Evolutionary conservation across 2,888 invertebrate species (phyloP), one percentile per base, ranked within the genome.

Genomic region (Drosophila gaucha): DNA sequence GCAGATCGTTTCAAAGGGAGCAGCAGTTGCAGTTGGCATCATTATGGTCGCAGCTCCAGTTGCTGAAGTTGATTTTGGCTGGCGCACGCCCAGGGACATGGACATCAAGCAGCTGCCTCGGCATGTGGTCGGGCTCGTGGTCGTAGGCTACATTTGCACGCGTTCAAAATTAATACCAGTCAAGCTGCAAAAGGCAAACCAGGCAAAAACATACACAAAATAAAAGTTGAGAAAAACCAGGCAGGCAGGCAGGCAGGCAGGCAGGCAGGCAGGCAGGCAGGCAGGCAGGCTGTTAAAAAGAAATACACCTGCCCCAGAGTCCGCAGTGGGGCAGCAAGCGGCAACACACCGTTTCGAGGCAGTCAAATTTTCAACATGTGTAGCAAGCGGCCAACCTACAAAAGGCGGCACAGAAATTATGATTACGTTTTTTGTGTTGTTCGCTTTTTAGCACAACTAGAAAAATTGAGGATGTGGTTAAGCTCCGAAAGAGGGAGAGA

Each of bases 391-490:
- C 51, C 56, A 73, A 75, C 54, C 64, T 49, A 65, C 54, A 64
- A 65, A 74, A 69, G 69, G 66, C 74, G 60, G 74, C 57, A 67
- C 55, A 78, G 24, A 74, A 73, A 70, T 69, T 75, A 77, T 75
- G 77, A 77, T 77, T 77, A 76, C 59, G 20, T 64, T 72, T 50
- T 56, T 52, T 41, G 14, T 14, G 9, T 43, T 36, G 47, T 46
- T 58, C 58, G 10, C 47, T 72, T 83, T 78, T 69, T 67, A 44
- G 76, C 85, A 67, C 78, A 80, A 75, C 66, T 75, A 76, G 74
- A 74, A 78, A 76, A 83, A 84, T 84, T 84, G 84, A 83, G 83
- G 86, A 83, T 83, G 83, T 86, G 83, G 83, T 80, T 73, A 75
- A 60, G 55, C 60, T 43, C 38, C 44, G 44, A 43, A 44, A 47